Evolutionary conservation across 1,140 invertebrate species (phyloP).

Genomic region (Brachionus plicatilis): DNA sequence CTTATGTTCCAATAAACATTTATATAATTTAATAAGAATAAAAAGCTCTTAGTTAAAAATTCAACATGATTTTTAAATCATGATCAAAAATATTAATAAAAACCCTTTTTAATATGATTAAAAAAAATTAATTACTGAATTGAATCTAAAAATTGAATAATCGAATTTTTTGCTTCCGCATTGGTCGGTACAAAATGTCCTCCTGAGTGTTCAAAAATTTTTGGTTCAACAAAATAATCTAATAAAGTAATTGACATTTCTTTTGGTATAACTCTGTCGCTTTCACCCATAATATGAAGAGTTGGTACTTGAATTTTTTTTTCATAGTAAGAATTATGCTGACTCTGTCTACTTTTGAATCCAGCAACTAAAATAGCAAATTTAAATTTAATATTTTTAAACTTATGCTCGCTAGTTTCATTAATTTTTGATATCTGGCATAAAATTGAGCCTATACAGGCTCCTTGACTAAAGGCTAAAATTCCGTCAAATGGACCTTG

Average conservation of each 20-base stretch:
- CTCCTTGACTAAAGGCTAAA: conserved; percentile 40
- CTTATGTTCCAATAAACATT: no score
- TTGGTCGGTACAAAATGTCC: conserved; percentile 35
- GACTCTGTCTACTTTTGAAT: conserved; percentile 38
- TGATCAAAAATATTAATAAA: not conserved
- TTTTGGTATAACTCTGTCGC: conserved; percentile 10
- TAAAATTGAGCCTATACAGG: conserved; percentile 32
- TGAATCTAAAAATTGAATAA: not conserved
- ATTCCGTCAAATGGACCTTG: conserved; percentile 38
- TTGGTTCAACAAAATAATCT: not conserved
- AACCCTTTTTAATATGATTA: not conserved
- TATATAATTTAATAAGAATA: no score
- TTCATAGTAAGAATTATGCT: not conserved
- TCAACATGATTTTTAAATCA: not conserved
- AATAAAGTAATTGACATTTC: not conserved
- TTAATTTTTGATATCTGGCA: not conserved
- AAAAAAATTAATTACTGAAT: not conserved
- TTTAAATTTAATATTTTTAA: conserved; percentile 27
- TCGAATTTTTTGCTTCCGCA: not conserved
- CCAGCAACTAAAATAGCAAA: conserved; percentile 40
- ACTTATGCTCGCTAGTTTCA: not conserved
- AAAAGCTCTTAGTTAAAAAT: not conserved
- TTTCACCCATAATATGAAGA: conserved; percentile 29
- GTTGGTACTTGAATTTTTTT: conserved; percentile 12
- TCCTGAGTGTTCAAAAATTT: conserved; percentile 17